phyloP scores from a whole-genome alignment of 2,888 invertebrate genomes.

The Dorcus hopei region DNA sequence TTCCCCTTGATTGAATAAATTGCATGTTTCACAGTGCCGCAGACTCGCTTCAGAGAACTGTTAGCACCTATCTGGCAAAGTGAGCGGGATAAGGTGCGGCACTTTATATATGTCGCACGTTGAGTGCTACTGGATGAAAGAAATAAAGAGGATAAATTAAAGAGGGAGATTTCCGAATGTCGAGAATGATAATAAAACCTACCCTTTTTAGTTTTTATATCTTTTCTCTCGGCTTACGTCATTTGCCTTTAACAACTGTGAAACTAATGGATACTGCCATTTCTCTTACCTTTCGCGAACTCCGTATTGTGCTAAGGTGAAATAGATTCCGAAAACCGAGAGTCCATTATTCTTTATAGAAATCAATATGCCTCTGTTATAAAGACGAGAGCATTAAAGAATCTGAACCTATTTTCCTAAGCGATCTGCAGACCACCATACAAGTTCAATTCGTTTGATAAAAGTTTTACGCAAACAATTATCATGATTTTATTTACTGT shows the following conservation, averaged over 20 bases:
- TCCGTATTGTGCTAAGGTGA: slow-evolving; percentile 34
- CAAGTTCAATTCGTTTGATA: no score
- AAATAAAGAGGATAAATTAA: slow-evolving; percentile 41
- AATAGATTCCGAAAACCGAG: slow-evolving; percentile 30
- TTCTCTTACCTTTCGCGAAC: slow-evolving; percentile 40
- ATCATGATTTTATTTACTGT: no score
- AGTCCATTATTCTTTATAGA: slow-evolving; percentile 42
- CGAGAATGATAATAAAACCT: slow-evolving; percentile 43
- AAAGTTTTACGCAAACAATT: no score
- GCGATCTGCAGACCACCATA: no score
- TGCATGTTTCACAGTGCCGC: slow-evolving; percentile 11
- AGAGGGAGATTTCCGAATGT: slow-evolving; percentile 37
- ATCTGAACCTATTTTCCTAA: not conserved
- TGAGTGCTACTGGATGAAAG: slow-evolving; percentile 34
- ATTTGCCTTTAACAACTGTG: slow-evolving; percentile 48
- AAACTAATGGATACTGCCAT: slow-evolving; percentile 45
- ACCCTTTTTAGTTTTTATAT: slow-evolving; percentile 42
- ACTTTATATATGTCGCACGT: slow-evolving; percentile 39
- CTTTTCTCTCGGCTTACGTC: slow-evolving; percentile 40
- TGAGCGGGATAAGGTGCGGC: slow-evolving; percentile 29
- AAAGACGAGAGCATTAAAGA: not conserved
- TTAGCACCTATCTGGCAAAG: slow-evolving; percentile 17
- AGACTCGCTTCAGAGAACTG: not conserved
- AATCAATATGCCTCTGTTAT: slow-evolving; percentile 30
- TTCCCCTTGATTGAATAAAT: slow-evolving; percentile 26